Conservation (phyloP, 2,888 invertebrate species). For the Pristionchus japonicus region DNA sequence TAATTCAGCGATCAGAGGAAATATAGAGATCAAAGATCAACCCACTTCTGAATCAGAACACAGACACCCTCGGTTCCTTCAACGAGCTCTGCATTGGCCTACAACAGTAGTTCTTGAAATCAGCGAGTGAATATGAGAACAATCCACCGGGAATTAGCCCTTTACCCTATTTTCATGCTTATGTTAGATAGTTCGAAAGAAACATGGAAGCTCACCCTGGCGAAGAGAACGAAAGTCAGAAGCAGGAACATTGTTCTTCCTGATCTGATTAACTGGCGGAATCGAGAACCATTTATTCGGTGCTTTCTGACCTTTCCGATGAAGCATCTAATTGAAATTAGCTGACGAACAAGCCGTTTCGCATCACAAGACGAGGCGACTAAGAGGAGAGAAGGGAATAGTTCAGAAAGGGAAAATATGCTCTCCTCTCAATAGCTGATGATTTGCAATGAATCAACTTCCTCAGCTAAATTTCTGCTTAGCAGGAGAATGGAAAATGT, state of each 20-base stretch:
- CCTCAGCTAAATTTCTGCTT: too few species aligned
- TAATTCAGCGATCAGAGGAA: background rate
- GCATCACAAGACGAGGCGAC: background rate
- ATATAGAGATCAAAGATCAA: constrained; percentile 1
- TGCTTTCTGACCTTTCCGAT: background rate
- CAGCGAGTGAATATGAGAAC: too few species aligned
- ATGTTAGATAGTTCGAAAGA: too few species aligned
- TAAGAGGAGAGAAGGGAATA: background rate
- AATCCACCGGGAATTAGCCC: too few species aligned
- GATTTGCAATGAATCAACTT: too few species aligned
- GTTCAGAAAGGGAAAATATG: too few species aligned
- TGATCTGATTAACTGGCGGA: background rate
- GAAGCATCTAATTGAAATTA: background rate
- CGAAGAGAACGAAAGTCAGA: background rate
- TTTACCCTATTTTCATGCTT: too few species aligned
- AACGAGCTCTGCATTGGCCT: background rate
- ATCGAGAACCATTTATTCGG: background rate
- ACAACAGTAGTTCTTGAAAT: background rate
- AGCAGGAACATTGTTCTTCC: background rate
- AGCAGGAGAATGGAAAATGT: too few species aligned
- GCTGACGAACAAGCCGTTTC: background rate
- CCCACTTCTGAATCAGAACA: background rate
- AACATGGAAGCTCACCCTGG: background rate
- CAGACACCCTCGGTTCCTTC: background rate
- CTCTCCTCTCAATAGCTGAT: too few species aligned